A percentile compares a stretch with the other conserved stretches of the same genome.
These are phyloP conservation scores for Poecile atricapillus DNA, from an alignment of 2,113 vertebrate genomes.

Conservation along the genomic window DNA sequence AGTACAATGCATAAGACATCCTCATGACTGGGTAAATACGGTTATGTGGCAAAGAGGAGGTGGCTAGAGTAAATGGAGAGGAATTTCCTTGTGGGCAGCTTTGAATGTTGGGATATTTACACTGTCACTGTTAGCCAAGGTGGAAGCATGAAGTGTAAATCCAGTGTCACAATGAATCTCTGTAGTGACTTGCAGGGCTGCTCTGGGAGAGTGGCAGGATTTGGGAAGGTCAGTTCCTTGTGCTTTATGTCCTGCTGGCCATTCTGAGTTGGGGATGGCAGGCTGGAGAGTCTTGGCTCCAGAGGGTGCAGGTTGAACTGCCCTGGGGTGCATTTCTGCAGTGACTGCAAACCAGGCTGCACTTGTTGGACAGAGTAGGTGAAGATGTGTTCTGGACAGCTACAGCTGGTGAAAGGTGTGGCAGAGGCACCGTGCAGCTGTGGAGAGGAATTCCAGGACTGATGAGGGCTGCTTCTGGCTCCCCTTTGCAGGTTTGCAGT, in stretches of 20 bases:
- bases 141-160: not conserved
- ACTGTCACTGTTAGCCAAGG: not conserved
- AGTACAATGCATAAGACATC: not conserved
- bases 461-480: not conserved
- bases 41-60: not conserved
- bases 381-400: not conserved
- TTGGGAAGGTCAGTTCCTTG: not conserved
- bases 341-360: not conserved
- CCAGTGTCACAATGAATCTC: rapidly evolving
- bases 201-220: not conserved
- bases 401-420: not conserved
- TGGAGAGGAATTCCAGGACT: not conserved
- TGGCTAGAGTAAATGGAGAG: not conserved
- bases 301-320: not conserved
- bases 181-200: not conserved
- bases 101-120: not conserved
- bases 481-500: not conserved
- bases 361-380: too few relatives aligned
- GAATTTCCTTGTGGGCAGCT: not conserved
- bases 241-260: not conserved
- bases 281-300: not conserved
- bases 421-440: rapidly evolving
- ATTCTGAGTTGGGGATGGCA: not conserved
- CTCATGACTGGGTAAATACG: not conserved
- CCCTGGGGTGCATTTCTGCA: not conserved